phyloP scores from a whole-genome alignment of 2,113 vertebrate genomes.

The Glaucidium brasilianum region DNA sequence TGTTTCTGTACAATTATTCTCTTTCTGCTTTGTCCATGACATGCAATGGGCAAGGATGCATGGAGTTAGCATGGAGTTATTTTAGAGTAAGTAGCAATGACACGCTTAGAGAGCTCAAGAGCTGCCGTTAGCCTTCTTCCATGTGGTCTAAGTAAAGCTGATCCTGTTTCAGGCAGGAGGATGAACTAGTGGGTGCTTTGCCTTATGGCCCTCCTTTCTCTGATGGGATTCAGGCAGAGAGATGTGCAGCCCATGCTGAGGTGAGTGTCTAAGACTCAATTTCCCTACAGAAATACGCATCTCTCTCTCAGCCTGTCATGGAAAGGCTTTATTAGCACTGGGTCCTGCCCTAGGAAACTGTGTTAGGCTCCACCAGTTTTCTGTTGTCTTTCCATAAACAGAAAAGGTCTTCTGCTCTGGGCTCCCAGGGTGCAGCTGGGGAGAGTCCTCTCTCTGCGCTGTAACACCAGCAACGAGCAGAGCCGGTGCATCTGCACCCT shows the following conservation, averaged over 20 bases:
- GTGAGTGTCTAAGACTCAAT: neutral
- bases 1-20: neutral
- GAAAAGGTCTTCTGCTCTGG: neutral
- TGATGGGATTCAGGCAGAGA: neutral
- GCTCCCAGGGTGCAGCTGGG: neutral
- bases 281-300: neutral
- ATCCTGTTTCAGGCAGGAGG: neutral
- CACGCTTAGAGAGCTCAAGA: neutral
- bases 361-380: neutral
- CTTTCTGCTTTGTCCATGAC: rapidly evolving
- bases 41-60: neutral
- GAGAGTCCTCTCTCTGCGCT: neutral
- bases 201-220: neutral
- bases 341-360: neutral
- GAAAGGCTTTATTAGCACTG: neutral
- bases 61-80: neutral
- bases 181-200: neutral
- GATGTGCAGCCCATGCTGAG: neutral
- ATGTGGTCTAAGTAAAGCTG: neutral
- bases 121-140: neutral
- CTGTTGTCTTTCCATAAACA: neutral
- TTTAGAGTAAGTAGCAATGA: neutral
- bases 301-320: neutral
- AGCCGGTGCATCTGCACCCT: rapidly evolving
- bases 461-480: neutral